Percentiles rank a stretch among this genome's conserved stretches.
These are phyloP conservation scores for Chamaetylas fuelleborni DNA, from an alignment of 2,113 vertebrate genomes.

Conservation along the genomic window DNA sequence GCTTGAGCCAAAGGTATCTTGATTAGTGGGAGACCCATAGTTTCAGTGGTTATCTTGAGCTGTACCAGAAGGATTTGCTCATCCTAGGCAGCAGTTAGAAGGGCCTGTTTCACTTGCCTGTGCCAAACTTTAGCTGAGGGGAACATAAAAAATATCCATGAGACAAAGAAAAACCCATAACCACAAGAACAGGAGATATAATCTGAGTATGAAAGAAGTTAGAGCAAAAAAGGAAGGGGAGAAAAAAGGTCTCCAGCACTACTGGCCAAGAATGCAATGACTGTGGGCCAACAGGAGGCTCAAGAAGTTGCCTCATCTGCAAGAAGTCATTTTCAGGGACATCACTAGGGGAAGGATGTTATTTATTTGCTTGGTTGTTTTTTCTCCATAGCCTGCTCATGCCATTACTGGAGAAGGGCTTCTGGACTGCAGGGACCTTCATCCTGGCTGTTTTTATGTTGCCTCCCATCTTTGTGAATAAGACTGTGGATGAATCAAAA, in stretches of 20 bases:
- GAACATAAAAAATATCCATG: not conserved
- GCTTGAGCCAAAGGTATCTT: not conserved
- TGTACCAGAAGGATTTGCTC: not conserved
- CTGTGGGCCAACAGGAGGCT: not conserved
- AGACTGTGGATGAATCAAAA: not conserved
- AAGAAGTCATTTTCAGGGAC: not conserved
- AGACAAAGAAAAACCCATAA: not conserved
- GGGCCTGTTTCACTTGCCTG: not conserved
- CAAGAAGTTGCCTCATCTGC: not conserved
- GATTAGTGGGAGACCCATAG: not conserved
- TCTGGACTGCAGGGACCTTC: not conserved
- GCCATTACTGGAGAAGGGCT: not conserved
- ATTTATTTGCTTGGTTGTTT: not conserved
- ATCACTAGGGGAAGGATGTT: not conserved
- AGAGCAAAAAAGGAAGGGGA: not conserved
- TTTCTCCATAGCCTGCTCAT: not conserved
- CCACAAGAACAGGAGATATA: not conserved
- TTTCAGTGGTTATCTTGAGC: not conserved
- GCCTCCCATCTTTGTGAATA: not conserved
- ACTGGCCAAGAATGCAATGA: not conserved
- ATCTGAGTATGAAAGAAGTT: not conserved
- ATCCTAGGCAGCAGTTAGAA: not conserved
- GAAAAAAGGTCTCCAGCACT: accelerated
- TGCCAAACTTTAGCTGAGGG: not conserved
- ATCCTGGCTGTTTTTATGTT: not conserved